phyloP scores from a whole-genome alignment of 1,140 invertebrate genomes.

The Drosophila dunni region DNA sequence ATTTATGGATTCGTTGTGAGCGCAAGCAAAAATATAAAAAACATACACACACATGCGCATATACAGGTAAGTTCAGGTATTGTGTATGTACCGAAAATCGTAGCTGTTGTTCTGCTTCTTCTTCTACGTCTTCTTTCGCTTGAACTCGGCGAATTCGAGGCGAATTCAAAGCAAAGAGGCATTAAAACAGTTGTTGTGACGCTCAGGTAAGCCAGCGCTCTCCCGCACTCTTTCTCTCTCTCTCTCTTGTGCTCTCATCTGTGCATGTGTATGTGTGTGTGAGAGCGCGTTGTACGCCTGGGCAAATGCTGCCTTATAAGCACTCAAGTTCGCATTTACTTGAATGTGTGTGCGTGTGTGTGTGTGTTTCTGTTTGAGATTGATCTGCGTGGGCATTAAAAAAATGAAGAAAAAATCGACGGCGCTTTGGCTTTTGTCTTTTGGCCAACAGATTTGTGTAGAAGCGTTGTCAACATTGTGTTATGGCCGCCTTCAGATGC shows the following conservation, averaged over 20 bases:
- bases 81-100: constrained; percentile 73
- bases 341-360: constrained; percentile 11
- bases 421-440: constrained; percentile 75
- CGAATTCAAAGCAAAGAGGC: constrained; percentile 55
- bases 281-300: constrained; percentile 42
- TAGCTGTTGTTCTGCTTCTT: constrained; percentile 43
- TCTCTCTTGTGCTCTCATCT: constrained; percentile 28
- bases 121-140: constrained; percentile 11
- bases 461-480: constrained; percentile 70
- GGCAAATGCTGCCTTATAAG: constrained; percentile 75
- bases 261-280: constrained; percentile 17
- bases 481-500: constrained; percentile 28
- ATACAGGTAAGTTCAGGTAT: constrained; percentile 61
- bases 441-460: constrained; percentile 68
- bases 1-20: constrained; percentile 60
- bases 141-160: constrained; percentile 4
- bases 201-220: constrained; percentile 30
- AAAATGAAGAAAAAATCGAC: constrained; percentile 28
- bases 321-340: constrained; percentile 58
- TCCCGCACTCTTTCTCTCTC: constrained; percentile 14
- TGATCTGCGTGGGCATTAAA: constrained; percentile 68
- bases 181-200: constrained; percentile 38
- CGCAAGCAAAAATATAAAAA: neutral
- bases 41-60: constrained; percentile 30
- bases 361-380: constrained; percentile 25